These are phyloP conservation scores for Serrognathus titanus DNA, from an alignment of 2,888 invertebrate genomes.

Conservation along the genomic window DNA sequence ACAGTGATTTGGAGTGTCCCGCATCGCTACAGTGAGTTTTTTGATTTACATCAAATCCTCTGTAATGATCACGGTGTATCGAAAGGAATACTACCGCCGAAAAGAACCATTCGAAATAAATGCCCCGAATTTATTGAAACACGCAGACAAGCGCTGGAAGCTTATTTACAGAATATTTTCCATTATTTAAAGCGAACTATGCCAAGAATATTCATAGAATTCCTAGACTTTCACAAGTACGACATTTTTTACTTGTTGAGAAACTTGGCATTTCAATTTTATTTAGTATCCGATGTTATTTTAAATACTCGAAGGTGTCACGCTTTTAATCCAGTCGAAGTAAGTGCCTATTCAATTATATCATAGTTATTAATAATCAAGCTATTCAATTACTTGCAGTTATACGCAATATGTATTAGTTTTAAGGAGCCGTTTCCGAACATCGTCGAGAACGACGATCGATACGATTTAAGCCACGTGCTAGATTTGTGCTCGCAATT, in stretches of 20 bases:
- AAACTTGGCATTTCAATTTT: constrained; percentile 75
- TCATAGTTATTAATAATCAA: not conserved
- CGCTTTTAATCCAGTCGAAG: constrained; percentile 76
- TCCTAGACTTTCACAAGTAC: constrained; percentile 85
- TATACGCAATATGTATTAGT: constrained; percentile 86
- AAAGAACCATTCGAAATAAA: constrained; percentile 88
- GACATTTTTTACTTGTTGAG: constrained; percentile 85
- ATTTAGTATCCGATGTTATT: constrained; percentile 67
- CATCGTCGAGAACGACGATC: constrained; percentile 71
- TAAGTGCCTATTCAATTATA: constrained; percentile 42
- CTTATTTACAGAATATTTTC: constrained; percentile 75
- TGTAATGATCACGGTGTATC: constrained; percentile 76
- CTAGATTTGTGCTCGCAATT: constrained; percentile 83
- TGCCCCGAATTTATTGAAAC: constrained; percentile 84
- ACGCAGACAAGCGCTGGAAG: constrained; percentile 73
- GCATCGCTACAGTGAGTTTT: constrained; percentile 88
- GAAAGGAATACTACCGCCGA: constrained; percentile 85
- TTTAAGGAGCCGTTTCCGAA: constrained; percentile 82
- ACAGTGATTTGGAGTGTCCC: constrained; percentile 76
- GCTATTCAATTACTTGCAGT: constrained; percentile 53
- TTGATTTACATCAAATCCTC: constrained; percentile 80
- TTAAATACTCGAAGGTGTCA: constrained; percentile 62
- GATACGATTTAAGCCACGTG: constrained; percentile 87
- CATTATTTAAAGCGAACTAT: constrained; percentile 72
- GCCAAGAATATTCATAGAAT: constrained; percentile 77